These are phyloP conservation scores for Eunapius fragilis DNA, from an alignment of 37 sponge, comb jelly and placozoan genomes.

Conservation along the genomic window DNA sequence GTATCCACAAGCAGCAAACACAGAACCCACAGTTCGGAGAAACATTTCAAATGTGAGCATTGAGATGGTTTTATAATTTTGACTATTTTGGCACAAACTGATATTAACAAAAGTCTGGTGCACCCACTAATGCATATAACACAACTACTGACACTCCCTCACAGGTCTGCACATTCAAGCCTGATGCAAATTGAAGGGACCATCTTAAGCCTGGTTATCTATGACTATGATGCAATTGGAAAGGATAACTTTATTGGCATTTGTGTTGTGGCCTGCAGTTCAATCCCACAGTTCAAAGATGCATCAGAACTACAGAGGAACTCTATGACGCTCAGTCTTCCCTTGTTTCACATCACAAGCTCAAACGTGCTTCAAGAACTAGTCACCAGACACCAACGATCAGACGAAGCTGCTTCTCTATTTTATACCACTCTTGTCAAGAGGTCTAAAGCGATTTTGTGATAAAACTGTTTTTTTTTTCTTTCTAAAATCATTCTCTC, in stretches of 20 bases:
- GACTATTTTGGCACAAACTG: too few species aligned
- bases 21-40: conserved; percentile 53
- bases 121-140: not conserved
- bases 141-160: not conserved
- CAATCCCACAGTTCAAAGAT: conserved; percentile 26
- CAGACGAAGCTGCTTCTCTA: not conserved
- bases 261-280: conserved; percentile 46
- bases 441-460: not conserved
- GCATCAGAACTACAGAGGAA: not conserved
- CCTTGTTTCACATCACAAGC: not conserved
- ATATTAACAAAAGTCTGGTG: not conserved
- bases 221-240: conserved; percentile 45
- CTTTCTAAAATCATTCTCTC: too few species aligned
- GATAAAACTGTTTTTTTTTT: too few species aligned
- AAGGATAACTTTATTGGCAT: conserved; percentile 58
- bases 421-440: not conserved
- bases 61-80: not conserved
- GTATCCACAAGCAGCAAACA: conserved; percentile 24
- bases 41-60: conserved; percentile 45
- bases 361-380: not conserved
- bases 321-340: not conserved
- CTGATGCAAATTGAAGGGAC: conserved; percentile 32
- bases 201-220: conserved; percentile 41
- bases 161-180: not conserved
- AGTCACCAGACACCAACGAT: not conserved